These are phyloP conservation scores for Paramormyrops kingsleyae DNA, from an alignment of 2,113 vertebrate species.

Conservation along the genomic window DNA sequence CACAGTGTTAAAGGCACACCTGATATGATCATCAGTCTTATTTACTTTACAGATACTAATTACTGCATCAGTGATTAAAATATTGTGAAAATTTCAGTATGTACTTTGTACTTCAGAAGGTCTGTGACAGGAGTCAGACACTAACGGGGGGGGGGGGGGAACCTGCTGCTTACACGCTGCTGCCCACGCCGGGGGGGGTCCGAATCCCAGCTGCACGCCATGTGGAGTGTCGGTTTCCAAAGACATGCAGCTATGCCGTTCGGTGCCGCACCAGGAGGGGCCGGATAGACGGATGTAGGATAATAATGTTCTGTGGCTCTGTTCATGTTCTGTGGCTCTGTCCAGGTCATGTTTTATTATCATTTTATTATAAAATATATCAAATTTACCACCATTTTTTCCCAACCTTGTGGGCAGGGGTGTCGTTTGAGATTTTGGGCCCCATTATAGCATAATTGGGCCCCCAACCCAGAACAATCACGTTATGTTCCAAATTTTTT, in stretches of 20 bases:
- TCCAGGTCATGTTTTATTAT: neutral
- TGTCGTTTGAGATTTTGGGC: neutral
- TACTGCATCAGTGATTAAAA: neutral
- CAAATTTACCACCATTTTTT: neutral
- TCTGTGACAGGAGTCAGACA: neutral
- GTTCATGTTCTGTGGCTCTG: neutral
- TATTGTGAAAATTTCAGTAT: neutral
- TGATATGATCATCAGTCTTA: neutral
- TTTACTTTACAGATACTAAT: neutral
- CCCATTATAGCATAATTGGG: neutral
- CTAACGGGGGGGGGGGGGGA: neutral
- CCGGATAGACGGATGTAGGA: neutral
- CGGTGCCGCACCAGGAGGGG: neutral
- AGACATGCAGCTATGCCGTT: neutral
- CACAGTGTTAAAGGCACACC: neutral
- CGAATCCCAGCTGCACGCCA: too few species aligned
- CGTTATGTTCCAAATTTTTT: too few species aligned
- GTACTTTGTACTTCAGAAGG: neutral
- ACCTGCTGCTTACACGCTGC: too few species aligned
- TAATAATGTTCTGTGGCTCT: neutral
- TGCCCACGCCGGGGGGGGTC: too few species aligned
- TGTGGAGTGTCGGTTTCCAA: neutral
- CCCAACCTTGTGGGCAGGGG: neutral
- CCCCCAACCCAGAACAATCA: neutral
- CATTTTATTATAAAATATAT: neutral